Conservation (phyloP, 2,888 invertebrate species). For the Atethmia centrago region DNA sequence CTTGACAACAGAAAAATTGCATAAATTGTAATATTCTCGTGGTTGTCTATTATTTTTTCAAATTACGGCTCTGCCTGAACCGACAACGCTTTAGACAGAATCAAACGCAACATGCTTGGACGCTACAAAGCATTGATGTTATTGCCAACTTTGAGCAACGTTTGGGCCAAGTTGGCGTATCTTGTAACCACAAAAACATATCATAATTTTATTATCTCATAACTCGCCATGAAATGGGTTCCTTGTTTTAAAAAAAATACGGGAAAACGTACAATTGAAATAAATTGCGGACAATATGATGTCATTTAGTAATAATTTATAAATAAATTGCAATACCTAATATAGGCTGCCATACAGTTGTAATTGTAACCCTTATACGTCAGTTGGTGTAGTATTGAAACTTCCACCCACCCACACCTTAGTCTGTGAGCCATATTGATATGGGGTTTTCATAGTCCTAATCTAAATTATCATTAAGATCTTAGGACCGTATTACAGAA, state of each 20-base stretch:
- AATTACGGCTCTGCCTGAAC: slow-evolving; percentile 1
- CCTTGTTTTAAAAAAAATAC: slow-evolving; percentile 20
- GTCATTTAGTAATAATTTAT: slow-evolving; percentile 49
- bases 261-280: slow-evolving; percentile 34
- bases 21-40: slow-evolving; percentile 26
- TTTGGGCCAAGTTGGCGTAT: slow-evolving; percentile 35
- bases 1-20: slow-evolving; percentile 13
- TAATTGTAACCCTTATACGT: slow-evolving; percentile 58
- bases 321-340: slow-evolving; percentile 54
- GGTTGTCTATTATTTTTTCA: slow-evolving; percentile 12
- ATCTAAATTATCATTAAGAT: slow-evolving; percentile 9
- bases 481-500: too few species aligned
- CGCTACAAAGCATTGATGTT: background rate
- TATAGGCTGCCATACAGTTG: slow-evolving; percentile 47
- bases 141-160: slow-evolving; percentile 8
- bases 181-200: slow-evolving; percentile 35
- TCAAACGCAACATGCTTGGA: background rate
- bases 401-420: slow-evolving; percentile 55
- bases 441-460: slow-evolving; percentile 21
- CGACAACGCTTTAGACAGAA: slow-evolving; percentile 4
- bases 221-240: slow-evolving; percentile 29
- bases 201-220: slow-evolving; percentile 49
- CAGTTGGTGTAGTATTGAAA: slow-evolving; percentile 52
- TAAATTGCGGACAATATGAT: slow-evolving; percentile 55
- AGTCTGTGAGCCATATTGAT: slow-evolving; percentile 27